Evolutionary conservation across 2,888 invertebrate genomes (phyloP), one percentile per base, ranked within the genome.

Genomic region (Drosophila putrida): DNA sequence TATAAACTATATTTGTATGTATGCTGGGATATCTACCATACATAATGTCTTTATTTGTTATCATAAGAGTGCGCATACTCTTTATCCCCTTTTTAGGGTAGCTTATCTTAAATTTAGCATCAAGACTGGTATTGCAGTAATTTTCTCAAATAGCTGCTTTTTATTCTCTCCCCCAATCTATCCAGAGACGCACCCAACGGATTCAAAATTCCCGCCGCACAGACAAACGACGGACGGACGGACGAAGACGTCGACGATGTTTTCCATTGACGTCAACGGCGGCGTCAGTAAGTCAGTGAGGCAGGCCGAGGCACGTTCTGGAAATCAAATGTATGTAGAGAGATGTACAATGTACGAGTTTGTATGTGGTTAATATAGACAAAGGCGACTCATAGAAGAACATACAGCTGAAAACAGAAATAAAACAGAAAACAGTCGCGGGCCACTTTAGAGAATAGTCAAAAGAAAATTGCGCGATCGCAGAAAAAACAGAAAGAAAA

Each of bases 251-350:
- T 6, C 31, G 10, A 11, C 49, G 20, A 51, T 51, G 59, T 50
- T 50, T 54, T 25, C 64, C 82, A 74, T 83, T 83, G 83, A 83
- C 88, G 83, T 88, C 88, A 82, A 80, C 75, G 77, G 73, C 85
- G 85, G 70, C 71, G 65, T 43, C 65, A 53, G 41, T 44, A 49
- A 60, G 68, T 61, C 33, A 49, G 82, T 85, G 80, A 68, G 83
- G 83, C 83, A 82, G 85, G 82, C 81, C 74, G 76, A 73, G 75
- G 86, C 88, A 83, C 83, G 88, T 83, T 85, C 83, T 88, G 88
- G 83, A 88, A 85, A 88, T 82, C 78, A 88, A 85, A 88, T 55
- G 43, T 60, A 46, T 28, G 6, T 28, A n/a, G n/a, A n/a, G 27
- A 20, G 20, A 20, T 20, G 20, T 20, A 20, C 20, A 20, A 44